Conservation (phyloP, 2,113 vertebrate species). For the Erinaceus europaeus region DNA sequence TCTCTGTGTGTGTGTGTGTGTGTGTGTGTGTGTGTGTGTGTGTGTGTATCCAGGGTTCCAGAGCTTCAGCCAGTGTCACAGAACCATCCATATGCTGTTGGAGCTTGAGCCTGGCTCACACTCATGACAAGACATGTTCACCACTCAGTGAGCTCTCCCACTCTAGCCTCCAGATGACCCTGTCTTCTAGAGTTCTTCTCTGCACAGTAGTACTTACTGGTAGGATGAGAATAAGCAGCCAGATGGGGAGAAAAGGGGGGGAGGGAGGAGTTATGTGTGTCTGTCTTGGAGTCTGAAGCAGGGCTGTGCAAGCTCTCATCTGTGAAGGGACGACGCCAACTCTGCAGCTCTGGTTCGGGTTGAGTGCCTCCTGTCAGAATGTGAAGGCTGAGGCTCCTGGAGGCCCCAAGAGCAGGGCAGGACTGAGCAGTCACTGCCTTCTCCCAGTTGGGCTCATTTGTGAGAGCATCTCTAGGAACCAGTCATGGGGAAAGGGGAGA, state of each 20-base stretch:
- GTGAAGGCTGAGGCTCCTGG: conserved; percentile 64
- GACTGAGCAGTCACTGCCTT: conserved; percentile 71
- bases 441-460: conserved; percentile 84
- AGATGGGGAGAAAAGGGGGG: neutral
- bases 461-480: conserved; percentile 70
- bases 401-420: neutral
- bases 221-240: neutral
- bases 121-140: too few relatives aligned
- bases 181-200: conserved; percentile 30
- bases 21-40: too few relatives aligned
- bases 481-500: conserved; percentile 83
- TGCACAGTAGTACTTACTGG: neutral
- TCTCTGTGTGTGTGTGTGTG: too few relatives aligned
- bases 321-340: conserved; percentile 27
- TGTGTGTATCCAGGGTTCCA: too few relatives aligned
- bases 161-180: too few relatives aligned
- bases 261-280: neutral
- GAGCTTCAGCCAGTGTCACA: too few relatives aligned
- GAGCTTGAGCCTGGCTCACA: too few relatives aligned
- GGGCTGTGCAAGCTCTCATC: neutral
- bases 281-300: neutral
- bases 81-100: too few relatives aligned
- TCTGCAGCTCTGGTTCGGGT: conserved; percentile 74
- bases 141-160: too few relatives aligned
- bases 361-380: conserved; percentile 78